phyloP scores from a whole-genome alignment of 1,140 invertebrate genomes.

The Heliothis virescens region DNA sequence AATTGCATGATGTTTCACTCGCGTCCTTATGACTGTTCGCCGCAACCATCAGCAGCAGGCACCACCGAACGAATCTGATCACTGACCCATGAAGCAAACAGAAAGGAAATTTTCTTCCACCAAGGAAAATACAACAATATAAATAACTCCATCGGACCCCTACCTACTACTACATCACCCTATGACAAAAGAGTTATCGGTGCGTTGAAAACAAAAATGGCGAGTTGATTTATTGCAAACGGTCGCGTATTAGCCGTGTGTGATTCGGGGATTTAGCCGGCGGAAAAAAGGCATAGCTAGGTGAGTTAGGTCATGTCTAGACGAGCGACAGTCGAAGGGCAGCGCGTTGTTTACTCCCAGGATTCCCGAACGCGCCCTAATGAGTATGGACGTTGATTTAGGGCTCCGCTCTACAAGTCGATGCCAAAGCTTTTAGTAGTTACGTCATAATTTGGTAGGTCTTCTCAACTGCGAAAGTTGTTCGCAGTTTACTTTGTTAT shows the following conservation, averaged over 20 bases:
- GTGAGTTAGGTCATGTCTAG: conserved; percentile 57
- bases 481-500: conserved; percentile 36
- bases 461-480: conserved; percentile 40
- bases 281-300: conserved; percentile 51
- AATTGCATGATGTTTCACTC: conserved; percentile 51
- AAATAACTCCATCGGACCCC: conserved; percentile 84
- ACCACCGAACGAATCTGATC: conserved; percentile 77
- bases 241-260: conserved; percentile 70
- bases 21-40: conserved; percentile 52
- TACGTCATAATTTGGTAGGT: conserved; percentile 55
- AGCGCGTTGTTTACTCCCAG: conserved; percentile 46
- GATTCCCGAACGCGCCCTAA: conserved; percentile 53
- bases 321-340: conserved; percentile 55
- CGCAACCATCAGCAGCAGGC: conserved; percentile 60
- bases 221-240: conserved; percentile 78
- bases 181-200: conserved; percentile 86
- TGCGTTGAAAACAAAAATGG: conserved; percentile 86
- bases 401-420: conserved; percentile 32
- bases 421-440: conserved; percentile 54
- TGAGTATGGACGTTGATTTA: conserved; percentile 60
- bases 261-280: conserved; percentile 60
- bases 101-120: conserved; percentile 85
- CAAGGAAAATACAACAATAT: conserved; percentile 84
- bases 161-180: conserved; percentile 80
- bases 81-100: conserved; percentile 85